Percentiles rank a stretch among this genome's conserved stretches.
phyloP scores from a whole-genome alignment of 2,113 vertebrate genomes.

The Lipotes vexillifer region DNA sequence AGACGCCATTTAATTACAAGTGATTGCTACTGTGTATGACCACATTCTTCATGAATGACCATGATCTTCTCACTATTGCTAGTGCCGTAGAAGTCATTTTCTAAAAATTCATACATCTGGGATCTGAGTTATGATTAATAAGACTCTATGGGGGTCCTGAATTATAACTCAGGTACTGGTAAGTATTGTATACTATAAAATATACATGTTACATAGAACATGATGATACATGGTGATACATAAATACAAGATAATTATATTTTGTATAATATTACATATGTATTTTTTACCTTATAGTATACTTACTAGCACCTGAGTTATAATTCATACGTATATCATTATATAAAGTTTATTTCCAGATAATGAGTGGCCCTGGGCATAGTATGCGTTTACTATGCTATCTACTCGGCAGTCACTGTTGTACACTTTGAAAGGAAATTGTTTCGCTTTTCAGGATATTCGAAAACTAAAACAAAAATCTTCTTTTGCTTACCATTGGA shows the following conservation, averaged over 20 bases:
- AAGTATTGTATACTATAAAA: background rate
- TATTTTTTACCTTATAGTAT: background rate
- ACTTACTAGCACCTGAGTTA: no score
- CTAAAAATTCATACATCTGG: background rate
- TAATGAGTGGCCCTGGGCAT: background rate
- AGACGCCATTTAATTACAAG: background rate
- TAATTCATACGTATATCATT: background rate
- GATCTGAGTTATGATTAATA: background rate
- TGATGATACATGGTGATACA: background rate
- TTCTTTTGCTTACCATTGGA: background rate
- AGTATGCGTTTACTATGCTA: rapidly evolving
- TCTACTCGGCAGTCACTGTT: background rate
- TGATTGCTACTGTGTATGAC: rapidly evolving
- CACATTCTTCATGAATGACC: background rate
- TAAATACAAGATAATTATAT: background rate
- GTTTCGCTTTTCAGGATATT: background rate
- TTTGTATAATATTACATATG: background rate
- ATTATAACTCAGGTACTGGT: background rate
- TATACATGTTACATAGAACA: background rate
- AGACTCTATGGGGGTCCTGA: background rate
- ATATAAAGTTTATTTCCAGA: background rate
- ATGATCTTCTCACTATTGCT: background rate
- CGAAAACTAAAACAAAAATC: background rate
- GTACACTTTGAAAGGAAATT: background rate
- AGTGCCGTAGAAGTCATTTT: background rate